phyloP scores from a whole-genome alignment of 2,113 vertebrate genomes.

The Gavia stellata region DNA sequence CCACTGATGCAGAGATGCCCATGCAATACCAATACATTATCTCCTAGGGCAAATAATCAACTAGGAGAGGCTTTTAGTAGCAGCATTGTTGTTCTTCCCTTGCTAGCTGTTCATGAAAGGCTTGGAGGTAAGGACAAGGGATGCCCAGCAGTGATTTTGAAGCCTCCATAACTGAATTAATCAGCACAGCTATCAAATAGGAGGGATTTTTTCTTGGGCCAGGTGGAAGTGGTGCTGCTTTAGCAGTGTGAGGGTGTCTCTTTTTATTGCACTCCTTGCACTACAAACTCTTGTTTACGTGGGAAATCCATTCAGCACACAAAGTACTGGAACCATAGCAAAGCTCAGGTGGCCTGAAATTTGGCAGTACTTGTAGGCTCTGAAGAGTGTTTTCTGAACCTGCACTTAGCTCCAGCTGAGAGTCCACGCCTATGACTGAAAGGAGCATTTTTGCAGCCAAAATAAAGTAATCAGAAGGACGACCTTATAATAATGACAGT shows the following conservation, averaged over 20 bases:
- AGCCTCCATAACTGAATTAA: neutral
- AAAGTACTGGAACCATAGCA: neutral
- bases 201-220: neutral
- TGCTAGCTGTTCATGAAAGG: neutral
- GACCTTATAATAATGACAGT: neutral
- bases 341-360: neutral
- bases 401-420: neutral
- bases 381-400: neutral
- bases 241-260: neutral
- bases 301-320: neutral
- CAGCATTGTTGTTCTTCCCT: neutral
- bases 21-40: neutral
- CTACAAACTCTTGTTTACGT: neutral
- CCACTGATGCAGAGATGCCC: neutral
- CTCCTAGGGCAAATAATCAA: neutral
- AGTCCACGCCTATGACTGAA: neutral
- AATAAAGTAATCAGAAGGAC: neutral
- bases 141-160: neutral
- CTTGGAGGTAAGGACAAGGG: neutral
- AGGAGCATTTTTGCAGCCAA: neutral
- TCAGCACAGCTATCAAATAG: neutral
- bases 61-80: neutral
- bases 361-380: neutral
- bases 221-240: neutral
- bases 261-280: neutral